phyloP scores from a whole-genome alignment of 2,113 vertebrate species.

The Thymallus thymallus region DNA sequence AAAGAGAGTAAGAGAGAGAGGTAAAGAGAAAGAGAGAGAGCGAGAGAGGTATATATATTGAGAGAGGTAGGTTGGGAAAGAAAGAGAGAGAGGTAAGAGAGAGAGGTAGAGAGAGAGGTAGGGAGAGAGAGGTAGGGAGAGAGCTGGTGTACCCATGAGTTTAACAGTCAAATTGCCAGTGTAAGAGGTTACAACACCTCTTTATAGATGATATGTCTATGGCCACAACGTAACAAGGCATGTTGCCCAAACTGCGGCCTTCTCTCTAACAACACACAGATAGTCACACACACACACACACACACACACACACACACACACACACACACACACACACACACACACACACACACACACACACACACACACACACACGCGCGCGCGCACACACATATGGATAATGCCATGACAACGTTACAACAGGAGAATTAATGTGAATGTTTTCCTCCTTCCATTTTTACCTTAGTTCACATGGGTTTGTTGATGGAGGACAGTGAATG shows the following conservation, averaged over 20 bases:
- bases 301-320: background rate
- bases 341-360: too few species aligned
- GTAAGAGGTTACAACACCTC: too few species aligned
- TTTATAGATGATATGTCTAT: too few species aligned
- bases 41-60: too few species aligned
- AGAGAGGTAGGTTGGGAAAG: too few species aligned
- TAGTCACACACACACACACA: background rate
- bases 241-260: too few species aligned
- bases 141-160: background rate
- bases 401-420: conserved; percentile 13
- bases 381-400: conserved; percentile 1
- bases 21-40: background rate
- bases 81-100: background rate
- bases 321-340: background rate
- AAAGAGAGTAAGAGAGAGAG: background rate
- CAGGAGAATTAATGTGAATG: background rate
- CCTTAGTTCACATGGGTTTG: background rate
- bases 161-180: too few species aligned
- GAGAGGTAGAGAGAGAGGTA: background rate
- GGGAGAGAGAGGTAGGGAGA: background rate
- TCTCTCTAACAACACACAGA: background rate
- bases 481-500: background rate
- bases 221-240: too few species aligned
- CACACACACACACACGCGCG: too few species aligned
- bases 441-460: background rate